Evolutionary conservation across 2,888 invertebrate genomes (phyloP), one percentile per base, ranked within the genome.

Genomic region (Sinentomon sp.): DNA sequence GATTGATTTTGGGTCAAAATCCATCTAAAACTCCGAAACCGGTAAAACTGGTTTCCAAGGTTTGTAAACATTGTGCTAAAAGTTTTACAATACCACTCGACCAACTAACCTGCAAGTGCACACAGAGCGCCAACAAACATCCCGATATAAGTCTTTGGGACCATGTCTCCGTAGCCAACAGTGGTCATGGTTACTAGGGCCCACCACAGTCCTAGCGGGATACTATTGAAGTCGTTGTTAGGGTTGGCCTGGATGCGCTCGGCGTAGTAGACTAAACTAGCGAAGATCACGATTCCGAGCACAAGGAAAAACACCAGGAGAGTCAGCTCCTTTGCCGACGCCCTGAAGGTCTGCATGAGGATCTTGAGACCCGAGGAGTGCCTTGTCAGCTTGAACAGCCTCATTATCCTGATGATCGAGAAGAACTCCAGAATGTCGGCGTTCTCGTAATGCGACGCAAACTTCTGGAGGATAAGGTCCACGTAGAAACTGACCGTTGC

Each of bases 181-280:
- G 85, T 87, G 44, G 92, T 94, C 92, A 94, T 92, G 44, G 92
- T 92, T 43, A 92, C 89, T 57, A 92, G 66, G 28, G 92, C 92
- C 92, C 92, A 94, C 92, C 92, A 92, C 42, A 92, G 60, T 23
- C 92, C 92, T 47, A 87, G 62, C 28, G 92, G 92, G 62, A 94
- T 94, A 57, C 85, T 87, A 55, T 85, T 83, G 62, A 94, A 94
- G 59, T 89, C 85, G 59, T 92, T 92, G 54, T 83, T 72, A 38
- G 83, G 83, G 59, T 83, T 82, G 43, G 74, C 77, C 56, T 83
- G 80, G 50, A 89, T 85, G 49, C 89, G 64, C 58, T 94, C 94
- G 38, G 92, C 92, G 57, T 92, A 94, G 58, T 87, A 94, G 46
- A 94, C 89, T 50, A 94, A 66, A 55, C 85, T 85, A 46, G 92